phyloP scores from a whole-genome alignment of 2,888 invertebrate genomes.

The Ectemnius cavifrons region DNA sequence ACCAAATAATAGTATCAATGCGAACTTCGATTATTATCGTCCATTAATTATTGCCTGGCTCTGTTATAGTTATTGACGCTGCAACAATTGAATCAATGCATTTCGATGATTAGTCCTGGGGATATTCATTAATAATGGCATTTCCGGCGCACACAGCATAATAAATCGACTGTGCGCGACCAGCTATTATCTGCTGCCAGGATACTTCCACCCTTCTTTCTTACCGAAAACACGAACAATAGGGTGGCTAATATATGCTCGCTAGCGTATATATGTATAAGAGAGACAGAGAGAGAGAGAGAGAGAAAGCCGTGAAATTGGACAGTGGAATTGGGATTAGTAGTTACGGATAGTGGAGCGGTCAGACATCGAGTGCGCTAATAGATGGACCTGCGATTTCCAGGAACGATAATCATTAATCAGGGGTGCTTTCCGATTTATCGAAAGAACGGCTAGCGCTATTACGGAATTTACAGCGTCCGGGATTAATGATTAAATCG shows the following conservation, averaged over 20 bases:
- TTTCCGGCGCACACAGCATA: constrained; percentile 19
- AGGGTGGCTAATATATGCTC: no score
- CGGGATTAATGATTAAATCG: constrained; percentile 39
- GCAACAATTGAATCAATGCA: constrained; percentile 47
- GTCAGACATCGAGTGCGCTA: constrained; percentile 10
- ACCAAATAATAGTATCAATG: constrained; percentile 27
- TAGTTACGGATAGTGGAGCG: not conserved
- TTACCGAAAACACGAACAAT: no score
- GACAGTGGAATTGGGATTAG: no score
- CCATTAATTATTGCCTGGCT: constrained; percentile 48
- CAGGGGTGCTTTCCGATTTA: constrained; percentile 49
- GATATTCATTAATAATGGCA: constrained; percentile 47
- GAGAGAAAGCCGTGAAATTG: no score
- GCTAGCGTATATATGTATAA: no score
- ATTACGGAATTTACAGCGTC: constrained; percentile 57
- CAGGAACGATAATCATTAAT: constrained; percentile 38
- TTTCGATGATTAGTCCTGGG: constrained; percentile 42
- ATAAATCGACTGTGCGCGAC: constrained; percentile 21
- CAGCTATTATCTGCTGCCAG: not conserved
- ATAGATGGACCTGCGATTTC: constrained; percentile 24
- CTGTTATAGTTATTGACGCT: constrained; percentile 33
- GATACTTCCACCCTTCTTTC: constrained; percentile 8
- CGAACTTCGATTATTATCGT: constrained; percentile 21
- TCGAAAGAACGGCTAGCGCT: constrained; percentile 58
- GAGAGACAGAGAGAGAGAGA: no score